phyloP scores from a whole-genome alignment of 1,140 invertebrate species.

The Sminthurinus signatus region DNA sequence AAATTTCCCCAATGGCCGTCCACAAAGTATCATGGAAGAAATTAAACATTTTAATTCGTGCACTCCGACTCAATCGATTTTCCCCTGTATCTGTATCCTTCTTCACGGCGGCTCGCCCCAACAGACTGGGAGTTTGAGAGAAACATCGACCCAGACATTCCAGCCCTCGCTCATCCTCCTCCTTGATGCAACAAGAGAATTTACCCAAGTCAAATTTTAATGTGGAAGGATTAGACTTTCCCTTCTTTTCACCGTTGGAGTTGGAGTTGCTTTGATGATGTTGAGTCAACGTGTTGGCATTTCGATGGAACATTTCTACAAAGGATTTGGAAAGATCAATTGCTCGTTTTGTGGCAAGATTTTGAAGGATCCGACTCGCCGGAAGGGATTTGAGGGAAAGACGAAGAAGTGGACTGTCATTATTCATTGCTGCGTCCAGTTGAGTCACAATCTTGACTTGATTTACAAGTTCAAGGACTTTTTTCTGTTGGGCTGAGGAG shows the following conservation, averaged over 20 bases:
- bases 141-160: constrained; percentile 15
- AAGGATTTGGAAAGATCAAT: constrained; percentile 9
- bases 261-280: too few species aligned
- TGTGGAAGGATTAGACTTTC: background rate
- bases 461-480: background rate
- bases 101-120: constrained; percentile 33
- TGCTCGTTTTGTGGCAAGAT: constrained; percentile 16
- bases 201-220: constrained; percentile 3
- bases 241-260: too few species aligned
- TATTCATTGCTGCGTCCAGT: constrained; percentile 24
- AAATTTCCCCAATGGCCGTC: constrained; percentile 25
- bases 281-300: background rate
- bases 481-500: background rate
- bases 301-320: background rate
- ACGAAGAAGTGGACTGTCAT: constrained; percentile 28
- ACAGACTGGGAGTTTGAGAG: constrained; percentile 23
- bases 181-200: constrained; percentile 10
- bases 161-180: constrained; percentile 17
- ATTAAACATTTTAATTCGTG: constrained; percentile 29
- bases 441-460: constrained; percentile 30
- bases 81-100: constrained; percentile 25
- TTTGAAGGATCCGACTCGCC: constrained; percentile 19
- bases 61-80: constrained; percentile 22
- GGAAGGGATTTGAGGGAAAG: constrained; percentile 29
- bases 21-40: constrained; percentile 33